A percentile compares a stretch with the other conserved stretches of the same genome.
Conservation (phyloP, 2,113 vertebrate species). For the Panthera tigris region DNA sequence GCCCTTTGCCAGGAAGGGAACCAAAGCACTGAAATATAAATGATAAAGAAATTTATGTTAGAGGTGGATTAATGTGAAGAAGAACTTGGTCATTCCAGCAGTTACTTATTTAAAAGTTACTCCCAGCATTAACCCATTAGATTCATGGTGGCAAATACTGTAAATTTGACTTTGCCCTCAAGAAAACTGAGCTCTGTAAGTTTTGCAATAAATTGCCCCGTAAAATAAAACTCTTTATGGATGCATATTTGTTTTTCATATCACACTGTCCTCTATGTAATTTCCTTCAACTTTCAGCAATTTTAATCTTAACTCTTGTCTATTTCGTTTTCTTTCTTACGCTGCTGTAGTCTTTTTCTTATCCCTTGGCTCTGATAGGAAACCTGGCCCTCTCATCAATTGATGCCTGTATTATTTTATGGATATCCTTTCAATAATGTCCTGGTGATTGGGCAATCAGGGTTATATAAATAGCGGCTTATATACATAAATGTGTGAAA, state of each 20-base stretch:
- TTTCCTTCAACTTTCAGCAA: conserved; percentile 48
- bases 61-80: conserved; percentile 32
- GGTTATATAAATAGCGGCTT: conserved; percentile 17
- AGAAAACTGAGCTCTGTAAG: not conserved
- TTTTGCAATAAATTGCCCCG: conserved; percentile 21
- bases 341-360: conserved; percentile 90
- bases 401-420: conserved; percentile 97
- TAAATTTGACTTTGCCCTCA: not conserved
- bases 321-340: conserved; percentile 55
- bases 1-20: not conserved
- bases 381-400: conserved; percentile 94
- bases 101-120: conserved; percentile 18
- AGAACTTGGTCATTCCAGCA: not conserved
- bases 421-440: conserved; percentile 94
- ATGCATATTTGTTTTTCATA: conserved; percentile 42
- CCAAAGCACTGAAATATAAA: not conserved
- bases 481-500: not conserved
- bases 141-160: conserved; percentile 26
- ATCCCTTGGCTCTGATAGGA: conserved; percentile 90
- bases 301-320: conserved; percentile 57
- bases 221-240: not conserved
- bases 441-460: conserved; percentile 27
- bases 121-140: not conserved
- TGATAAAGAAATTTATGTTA: conserved; percentile 8
- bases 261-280: not conserved